Percentiles rank a stretch among this genome's conserved stretches.
Evolutionary conservation across 2,797 vertebrate species (phyloP).

Genomic region (Neostethus bicornis): DNA sequence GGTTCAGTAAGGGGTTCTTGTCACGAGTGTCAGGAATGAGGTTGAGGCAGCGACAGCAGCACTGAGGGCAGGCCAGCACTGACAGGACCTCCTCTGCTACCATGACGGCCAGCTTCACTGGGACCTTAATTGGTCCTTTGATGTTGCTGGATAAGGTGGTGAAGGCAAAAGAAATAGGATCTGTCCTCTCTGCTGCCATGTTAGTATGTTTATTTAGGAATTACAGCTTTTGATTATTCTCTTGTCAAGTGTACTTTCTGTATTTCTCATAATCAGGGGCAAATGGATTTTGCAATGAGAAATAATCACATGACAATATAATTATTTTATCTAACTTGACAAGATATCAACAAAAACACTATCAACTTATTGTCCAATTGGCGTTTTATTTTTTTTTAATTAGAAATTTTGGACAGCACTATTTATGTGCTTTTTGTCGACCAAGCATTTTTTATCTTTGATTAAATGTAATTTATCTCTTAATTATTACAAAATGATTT

Average conservation of each 20-base stretch:
- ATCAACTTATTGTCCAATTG: too few relatives aligned
- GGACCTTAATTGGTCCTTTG: constrained; percentile 98
- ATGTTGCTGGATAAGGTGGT: constrained; percentile 88
- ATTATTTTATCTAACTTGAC: too few relatives aligned
- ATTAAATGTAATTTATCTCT: too few relatives aligned
- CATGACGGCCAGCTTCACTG: constrained; percentile 88
- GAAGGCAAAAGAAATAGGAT: constrained; percentile 74
- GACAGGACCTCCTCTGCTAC: constrained; percentile 86
- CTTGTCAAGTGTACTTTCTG: constrained; percentile 21
- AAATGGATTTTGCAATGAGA: too few relatives aligned
- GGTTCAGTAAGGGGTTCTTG: constrained; percentile 76
- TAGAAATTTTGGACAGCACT: too few relatives aligned
- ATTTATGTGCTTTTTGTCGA: too few relatives aligned
- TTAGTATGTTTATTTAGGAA: constrained; percentile 79
- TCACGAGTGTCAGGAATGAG: constrained; percentile 72
- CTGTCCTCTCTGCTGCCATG: constrained; percentile 65
- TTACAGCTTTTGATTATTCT: constrained; percentile 38
- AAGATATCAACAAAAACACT: too few relatives aligned
- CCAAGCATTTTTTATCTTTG: too few relatives aligned
- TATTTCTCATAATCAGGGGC: too few relatives aligned
- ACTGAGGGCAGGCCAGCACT: constrained; percentile 68
- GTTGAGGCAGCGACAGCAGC: constrained; percentile 74
- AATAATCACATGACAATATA: too few relatives aligned
- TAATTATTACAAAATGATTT: too few relatives aligned
- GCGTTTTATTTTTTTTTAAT: too few relatives aligned